Evolutionary conservation across 2,113 vertebrate species (phyloP).

Genomic region (Microcebus jonahi): DNA sequence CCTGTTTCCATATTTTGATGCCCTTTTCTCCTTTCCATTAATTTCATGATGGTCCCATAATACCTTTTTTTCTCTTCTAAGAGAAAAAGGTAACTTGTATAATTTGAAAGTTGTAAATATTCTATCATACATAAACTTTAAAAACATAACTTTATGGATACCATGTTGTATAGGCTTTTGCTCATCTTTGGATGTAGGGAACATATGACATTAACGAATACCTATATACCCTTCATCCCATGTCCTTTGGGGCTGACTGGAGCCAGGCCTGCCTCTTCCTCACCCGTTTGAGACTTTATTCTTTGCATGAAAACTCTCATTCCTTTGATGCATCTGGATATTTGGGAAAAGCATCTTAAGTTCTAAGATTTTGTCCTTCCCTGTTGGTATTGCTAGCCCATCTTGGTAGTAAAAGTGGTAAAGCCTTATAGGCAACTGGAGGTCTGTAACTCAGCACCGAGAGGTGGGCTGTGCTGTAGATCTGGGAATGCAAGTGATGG

Average conservation of each 20-base stretch:
- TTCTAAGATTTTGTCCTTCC: not conserved
- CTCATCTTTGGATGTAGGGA: not conserved
- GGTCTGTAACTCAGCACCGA: not conserved
- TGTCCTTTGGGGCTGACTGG: not conserved
- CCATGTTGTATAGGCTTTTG: not conserved
- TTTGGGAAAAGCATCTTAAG: not conserved
- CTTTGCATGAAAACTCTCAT: not conserved
- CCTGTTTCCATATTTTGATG: not conserved
- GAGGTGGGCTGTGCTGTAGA: no score
- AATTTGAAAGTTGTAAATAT: not conserved
- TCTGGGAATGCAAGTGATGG: not conserved
- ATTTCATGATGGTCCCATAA: no score
- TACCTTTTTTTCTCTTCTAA: not conserved
- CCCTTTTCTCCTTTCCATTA: not conserved
- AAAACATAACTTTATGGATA: not conserved
- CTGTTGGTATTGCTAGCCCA: not conserved
- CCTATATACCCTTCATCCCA: not conserved
- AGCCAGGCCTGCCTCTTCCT: not conserved
- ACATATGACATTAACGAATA: not conserved
- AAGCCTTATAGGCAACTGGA: not conserved
- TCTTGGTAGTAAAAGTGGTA: not conserved
- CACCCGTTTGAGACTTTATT: not conserved
- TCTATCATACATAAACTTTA: not conserved
- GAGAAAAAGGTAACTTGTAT: not conserved
- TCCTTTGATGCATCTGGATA: not conserved